Conservation (phyloP, 1,140 invertebrate genomes). For the Goniozus legneri region DNA sequence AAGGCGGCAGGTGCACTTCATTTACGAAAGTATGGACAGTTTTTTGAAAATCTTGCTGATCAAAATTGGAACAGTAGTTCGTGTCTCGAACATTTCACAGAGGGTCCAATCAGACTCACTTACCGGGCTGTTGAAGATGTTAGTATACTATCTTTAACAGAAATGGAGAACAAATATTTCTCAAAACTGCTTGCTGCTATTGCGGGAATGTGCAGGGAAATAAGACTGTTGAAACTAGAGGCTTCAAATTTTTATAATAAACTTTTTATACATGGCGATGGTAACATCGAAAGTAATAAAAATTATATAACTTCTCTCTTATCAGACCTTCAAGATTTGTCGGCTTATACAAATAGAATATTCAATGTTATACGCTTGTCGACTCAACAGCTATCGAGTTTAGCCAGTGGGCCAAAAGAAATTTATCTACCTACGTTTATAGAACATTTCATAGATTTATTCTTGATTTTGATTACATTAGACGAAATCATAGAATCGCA, state of each 20-base stretch:
- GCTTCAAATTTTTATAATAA: slow-evolving; percentile 63
- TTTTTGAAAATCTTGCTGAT: slow-evolving; percentile 65
- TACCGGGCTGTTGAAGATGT: slow-evolving; percentile 66
- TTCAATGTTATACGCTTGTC: slow-evolving; percentile 36
- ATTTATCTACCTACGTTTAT: slow-evolving; percentile 49
- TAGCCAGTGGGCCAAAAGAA: slow-evolving; percentile 32
- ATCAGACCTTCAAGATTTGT: slow-evolving; percentile 46
- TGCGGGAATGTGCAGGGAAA: slow-evolving; percentile 74
- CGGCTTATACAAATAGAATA: slow-evolving; percentile 52
- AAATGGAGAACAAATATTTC: slow-evolving; percentile 78
- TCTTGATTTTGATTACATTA: slow-evolving; percentile 67
- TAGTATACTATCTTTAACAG: slow-evolving; percentile 65
- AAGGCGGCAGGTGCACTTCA: slow-evolving; percentile 63
- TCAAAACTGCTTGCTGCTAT: slow-evolving; percentile 81
- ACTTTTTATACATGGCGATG: slow-evolving; percentile 65
- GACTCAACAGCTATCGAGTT: slow-evolving; percentile 39
- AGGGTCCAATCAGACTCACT: slow-evolving; percentile 55
- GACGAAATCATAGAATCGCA: slow-evolving; percentile 68
- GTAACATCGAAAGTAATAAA: slow-evolving; percentile 34
- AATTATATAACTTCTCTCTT: slow-evolving; percentile 34
- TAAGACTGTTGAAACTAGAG: slow-evolving; percentile 66
- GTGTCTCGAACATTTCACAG: slow-evolving; percentile 51
- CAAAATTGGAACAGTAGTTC: slow-evolving; percentile 37
- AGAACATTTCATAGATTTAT: slow-evolving; percentile 64
- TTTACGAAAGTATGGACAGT: slow-evolving; percentile 67